Evolutionary conservation across 2,888 invertebrate species (phyloP).

Genomic region (Lacanobia oleracea): DNA sequence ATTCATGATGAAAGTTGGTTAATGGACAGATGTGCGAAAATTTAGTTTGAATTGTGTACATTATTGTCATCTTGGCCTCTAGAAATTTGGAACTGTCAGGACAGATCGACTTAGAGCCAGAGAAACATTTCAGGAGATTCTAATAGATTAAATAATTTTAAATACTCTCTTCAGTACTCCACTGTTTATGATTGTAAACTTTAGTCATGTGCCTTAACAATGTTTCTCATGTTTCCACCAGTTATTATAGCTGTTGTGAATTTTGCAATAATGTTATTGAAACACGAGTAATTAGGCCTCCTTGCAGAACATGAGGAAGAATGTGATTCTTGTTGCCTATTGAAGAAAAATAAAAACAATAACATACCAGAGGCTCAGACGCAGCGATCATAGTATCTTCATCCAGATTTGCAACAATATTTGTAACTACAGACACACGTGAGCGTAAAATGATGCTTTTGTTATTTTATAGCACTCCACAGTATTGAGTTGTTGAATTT

Average conservation of each 20-base stretch:
- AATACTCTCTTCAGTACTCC: neutral
- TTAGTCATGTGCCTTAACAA: neutral
- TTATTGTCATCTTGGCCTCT: too few species aligned
- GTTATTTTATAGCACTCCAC: slow-evolving; percentile 35
- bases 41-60: too few species aligned
- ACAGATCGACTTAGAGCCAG: too few species aligned
- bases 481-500: slow-evolving; percentile 2
- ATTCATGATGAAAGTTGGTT: too few species aligned
- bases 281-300: neutral
- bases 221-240: too few species aligned
- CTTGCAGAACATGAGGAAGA: neutral
- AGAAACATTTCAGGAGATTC: neutral
- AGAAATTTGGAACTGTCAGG: too few species aligned
- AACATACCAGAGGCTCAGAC: slow-evolving; percentile 95
- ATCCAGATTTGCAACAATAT: slow-evolving; percentile 95
- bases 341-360: slow-evolving; percentile 57
- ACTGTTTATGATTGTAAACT: neutral
- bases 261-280: neutral
- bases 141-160: neutral
- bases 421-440: slow-evolving; percentile 70
- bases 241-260: neutral
- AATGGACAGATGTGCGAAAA: too few species aligned
- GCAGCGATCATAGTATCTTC: slow-evolving; percentile 97
- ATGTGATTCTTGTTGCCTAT: neutral
- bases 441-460: slow-evolving; percentile 65